Evolutionary conservation across 2,888 invertebrate genomes (phyloP).

Genomic region (Meta bourneti): DNA sequence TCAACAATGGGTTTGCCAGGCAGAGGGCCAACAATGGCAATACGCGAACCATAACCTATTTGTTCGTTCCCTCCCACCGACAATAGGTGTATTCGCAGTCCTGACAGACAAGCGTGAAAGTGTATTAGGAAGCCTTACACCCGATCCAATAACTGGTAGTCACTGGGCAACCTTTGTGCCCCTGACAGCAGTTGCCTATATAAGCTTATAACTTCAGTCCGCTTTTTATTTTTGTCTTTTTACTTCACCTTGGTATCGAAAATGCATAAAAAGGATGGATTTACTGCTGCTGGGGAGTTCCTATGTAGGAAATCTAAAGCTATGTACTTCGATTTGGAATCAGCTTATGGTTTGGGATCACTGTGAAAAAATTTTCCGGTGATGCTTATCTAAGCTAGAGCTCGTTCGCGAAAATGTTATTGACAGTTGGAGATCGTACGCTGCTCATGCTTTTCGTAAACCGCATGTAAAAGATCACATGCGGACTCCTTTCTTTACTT

Average conservation of each 20-base stretch:
- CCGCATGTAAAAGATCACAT: background rate
- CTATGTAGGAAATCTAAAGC: background rate
- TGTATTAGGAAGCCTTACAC: slow-evolving; percentile 72
- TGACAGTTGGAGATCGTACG: slow-evolving; percentile 10
- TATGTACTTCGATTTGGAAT: slow-evolving; percentile 38
- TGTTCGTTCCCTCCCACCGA: slow-evolving; percentile 69
- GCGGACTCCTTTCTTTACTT: background rate
- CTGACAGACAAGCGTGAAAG: slow-evolving; percentile 72
- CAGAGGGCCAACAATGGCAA: slow-evolving; percentile 75
- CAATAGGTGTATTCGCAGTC: slow-evolving; percentile 54
- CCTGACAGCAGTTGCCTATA: slow-evolving; percentile 70
- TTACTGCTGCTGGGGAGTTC: slow-evolving; percentile 39
- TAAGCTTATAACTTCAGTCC: slow-evolving; percentile 70
- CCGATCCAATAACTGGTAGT: slow-evolving; percentile 61
- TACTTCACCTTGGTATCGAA: slow-evolving; percentile 33
- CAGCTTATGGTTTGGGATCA: slow-evolving; percentile 37
- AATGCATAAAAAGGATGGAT: slow-evolving; percentile 47
- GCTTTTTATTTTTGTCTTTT: slow-evolving; percentile 23
- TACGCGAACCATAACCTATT: slow-evolving; percentile 76
- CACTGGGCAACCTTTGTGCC: slow-evolving; percentile 59
- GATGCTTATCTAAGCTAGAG: slow-evolving; percentile 46
- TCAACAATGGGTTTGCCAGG: slow-evolving; percentile 60
- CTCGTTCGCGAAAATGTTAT: slow-evolving; percentile 28
- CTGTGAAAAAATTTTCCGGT: slow-evolving; percentile 1
- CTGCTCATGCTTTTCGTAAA: background rate